Base-by-base conservation (phyloP, 2,888 invertebrate genomes). In the Drosophila affinis region DNA sequence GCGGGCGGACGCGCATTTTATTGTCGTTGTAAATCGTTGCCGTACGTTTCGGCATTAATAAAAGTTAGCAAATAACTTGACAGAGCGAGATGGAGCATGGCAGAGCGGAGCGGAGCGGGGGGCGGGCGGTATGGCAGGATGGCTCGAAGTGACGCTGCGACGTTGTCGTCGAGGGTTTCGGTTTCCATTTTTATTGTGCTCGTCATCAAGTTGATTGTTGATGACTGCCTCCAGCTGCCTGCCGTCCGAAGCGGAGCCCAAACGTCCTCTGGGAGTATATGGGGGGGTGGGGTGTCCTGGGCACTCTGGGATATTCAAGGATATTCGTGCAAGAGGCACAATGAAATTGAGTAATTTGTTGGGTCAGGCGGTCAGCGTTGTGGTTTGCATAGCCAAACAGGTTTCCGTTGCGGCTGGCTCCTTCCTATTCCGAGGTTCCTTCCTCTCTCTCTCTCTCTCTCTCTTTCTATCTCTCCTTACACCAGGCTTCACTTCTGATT, bases 1-100 rank as follows among this genome's bases (percentile, higher is more conserved):
- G 88, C 83, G 49, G 56, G 67, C 80, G 87, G 82, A 83, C 84
- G 81, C 84, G 88, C 84, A 75, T 83, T 85, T 86, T 86, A 86
- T 86, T 86, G 85, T 86, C 87, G 88, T 86, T 86, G 88, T 88
- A 86, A 86, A 86, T 86, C 85, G 85, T 86, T 87, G 81, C 87
- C 79, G 84, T 86, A 86, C 85, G 85, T 86, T 86, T 86, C 85
- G 84, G 87, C 85, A 86, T 86, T 86, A 86, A 86, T 86, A 86
- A 86, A 86, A 86, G 85, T 86, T 87, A 87, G 85, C 85, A 86
- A 86, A 86, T 86, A 86, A 81, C 85, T 85, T 75, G 82, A 64
- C 58, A 62, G 29, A 65, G 56, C 59, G 71, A 57, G 61, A 58
- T 49, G 52, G 69, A 62, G 70, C 60, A 59, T 60, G 65, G 53